Percentiles rank a stretch among this genome's conserved stretches.
Conservation (phyloP, 2,113 vertebrate genomes). For the Dryoscopus gambensis region DNA sequence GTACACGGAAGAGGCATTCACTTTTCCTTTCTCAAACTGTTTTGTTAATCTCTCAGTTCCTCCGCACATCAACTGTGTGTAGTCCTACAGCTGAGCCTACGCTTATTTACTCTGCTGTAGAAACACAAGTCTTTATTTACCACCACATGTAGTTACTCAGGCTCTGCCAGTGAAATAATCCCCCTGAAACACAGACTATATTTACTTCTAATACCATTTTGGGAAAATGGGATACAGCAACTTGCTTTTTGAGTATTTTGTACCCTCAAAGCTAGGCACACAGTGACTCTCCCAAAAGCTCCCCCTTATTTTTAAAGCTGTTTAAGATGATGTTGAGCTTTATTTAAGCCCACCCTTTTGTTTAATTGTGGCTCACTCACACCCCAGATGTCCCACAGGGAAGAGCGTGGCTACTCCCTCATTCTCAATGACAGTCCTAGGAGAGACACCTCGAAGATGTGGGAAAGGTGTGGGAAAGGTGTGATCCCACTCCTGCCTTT, state of each 20-base stretch:
- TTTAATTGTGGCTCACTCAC: fast-evolving
- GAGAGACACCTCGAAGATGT: fast-evolving
- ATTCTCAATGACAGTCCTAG: too few relatives aligned
- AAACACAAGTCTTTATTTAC: neutral
- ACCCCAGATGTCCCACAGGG: fast-evolving
- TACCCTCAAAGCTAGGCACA: neutral
- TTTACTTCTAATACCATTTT: neutral
- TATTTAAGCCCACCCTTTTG: neutral
- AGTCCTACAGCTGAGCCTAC: neutral
- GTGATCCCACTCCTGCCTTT: fast-evolving
- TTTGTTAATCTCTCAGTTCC: neutral
- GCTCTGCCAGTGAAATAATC: neutral
- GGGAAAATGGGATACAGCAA: neutral
- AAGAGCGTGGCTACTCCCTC: neutral
- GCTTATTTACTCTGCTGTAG: neutral
- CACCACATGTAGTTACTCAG: neutral
- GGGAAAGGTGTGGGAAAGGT: too few relatives aligned
- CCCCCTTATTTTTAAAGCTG: neutral
- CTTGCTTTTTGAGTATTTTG: neutral
- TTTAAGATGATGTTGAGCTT: fast-evolving
- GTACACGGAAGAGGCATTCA: neutral
- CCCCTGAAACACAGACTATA: neutral
- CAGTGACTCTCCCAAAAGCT: neutral
- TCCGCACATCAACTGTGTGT: fast-evolving
- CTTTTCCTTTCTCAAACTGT: neutral